phyloP scores from a whole-genome alignment of 2,888 invertebrate species.

The Callosobruchus maculatus region DNA sequence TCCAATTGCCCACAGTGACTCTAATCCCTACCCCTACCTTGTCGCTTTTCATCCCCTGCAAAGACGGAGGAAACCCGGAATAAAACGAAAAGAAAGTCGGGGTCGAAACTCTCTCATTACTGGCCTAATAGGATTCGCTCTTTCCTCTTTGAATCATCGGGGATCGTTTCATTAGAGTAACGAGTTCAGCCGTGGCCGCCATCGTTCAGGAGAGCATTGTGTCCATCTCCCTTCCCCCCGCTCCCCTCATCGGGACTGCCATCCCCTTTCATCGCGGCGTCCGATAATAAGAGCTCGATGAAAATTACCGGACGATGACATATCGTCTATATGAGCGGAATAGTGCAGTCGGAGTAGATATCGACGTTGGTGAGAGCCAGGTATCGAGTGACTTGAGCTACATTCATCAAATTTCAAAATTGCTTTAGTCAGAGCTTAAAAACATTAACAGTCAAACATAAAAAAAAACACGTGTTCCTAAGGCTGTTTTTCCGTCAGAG shows the following conservation, averaged over 20 bases:
- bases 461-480: no score
- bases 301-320: conserved; percentile 41
- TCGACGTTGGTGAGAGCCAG: neutral
- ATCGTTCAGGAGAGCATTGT: conserved; percentile 26
- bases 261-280: conserved; percentile 31
- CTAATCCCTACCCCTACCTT: neutral
- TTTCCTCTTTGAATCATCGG: conserved; percentile 35
- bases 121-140: conserved; percentile 37
- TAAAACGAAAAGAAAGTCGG: conserved; percentile 11
- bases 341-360: neutral
- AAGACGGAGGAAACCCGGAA: neutral
- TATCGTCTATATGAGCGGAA: conserved; percentile 26
- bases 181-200: conserved; percentile 32
- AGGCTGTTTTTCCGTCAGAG: no score
- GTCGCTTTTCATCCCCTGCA: neutral
- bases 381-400: no score
- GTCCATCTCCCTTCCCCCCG: neutral
- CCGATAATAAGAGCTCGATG: conserved; percentile 38
- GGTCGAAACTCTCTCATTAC: conserved; percentile 34
- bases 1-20: neutral
- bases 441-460: no score
- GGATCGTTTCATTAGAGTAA: conserved; percentile 43
- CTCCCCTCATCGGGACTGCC: neutral
- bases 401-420: no score
- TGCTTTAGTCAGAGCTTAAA: no score